phyloP scores from a whole-genome alignment of 2,888 invertebrate species.

The Keiferia lycopersicella region DNA sequence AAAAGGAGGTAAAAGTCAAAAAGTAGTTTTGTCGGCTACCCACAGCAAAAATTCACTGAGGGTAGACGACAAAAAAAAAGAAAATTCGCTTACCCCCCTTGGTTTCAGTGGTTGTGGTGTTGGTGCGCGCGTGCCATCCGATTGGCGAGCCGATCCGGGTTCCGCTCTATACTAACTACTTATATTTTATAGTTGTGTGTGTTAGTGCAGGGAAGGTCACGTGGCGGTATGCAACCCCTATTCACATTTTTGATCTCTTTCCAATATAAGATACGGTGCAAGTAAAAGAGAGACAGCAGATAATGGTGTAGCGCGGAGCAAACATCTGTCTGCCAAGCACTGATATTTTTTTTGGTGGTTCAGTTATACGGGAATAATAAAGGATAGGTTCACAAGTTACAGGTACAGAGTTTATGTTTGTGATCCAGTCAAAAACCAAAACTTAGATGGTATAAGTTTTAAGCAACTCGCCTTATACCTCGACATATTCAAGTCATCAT shows the following conservation, averaged over 20 bases:
- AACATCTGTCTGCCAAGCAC: conserved; percentile 77
- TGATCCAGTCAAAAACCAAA: too few relatives aligned
- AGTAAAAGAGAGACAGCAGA: conserved; percentile 42
- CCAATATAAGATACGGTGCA: conserved; percentile 28
- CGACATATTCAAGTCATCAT: too few relatives aligned
- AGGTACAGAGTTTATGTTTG: background rate
- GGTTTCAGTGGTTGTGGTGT: too few relatives aligned
- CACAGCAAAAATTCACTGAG: too few relatives aligned
- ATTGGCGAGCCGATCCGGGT: too few relatives aligned
- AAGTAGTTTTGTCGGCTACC: too few relatives aligned
- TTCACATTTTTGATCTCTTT: conserved; percentile 54
- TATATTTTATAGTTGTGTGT: conserved; percentile 42
- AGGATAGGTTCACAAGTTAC: background rate
- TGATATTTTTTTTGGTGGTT: conserved; percentile 69
- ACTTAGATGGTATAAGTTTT: too few relatives aligned
- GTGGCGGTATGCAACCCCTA: conserved; percentile 75
- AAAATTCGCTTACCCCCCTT: too few relatives aligned
- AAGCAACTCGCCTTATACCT: too few relatives aligned
- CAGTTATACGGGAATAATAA: conserved; percentile 32
- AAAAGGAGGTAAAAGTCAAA: too few relatives aligned
- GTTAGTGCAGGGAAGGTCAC: conserved; percentile 64
- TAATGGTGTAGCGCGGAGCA: conserved; percentile 57
- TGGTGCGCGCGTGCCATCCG: too few relatives aligned
- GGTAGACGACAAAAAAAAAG: too few relatives aligned
- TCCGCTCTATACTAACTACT: conserved; percentile 31